These are phyloP conservation scores for Ceuthmochares aereus DNA, from an alignment of 2,113 vertebrate species.

Conservation along the genomic window DNA sequence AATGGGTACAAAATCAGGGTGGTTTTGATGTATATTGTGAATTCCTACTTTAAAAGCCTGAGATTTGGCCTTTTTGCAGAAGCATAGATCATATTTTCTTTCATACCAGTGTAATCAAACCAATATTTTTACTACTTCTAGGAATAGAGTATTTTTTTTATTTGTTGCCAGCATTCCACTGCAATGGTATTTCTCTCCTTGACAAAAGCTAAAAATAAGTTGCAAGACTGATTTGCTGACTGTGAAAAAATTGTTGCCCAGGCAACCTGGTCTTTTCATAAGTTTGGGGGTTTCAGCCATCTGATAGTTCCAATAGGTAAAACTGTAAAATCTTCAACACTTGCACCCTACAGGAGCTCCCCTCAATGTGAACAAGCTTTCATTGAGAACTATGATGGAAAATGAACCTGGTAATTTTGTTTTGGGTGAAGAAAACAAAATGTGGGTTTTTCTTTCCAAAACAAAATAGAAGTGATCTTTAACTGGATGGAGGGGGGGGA, in stretches of 20 bases:
- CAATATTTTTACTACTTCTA: slow-evolving; percentile 2
- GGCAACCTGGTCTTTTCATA: slow-evolving; percentile 41
- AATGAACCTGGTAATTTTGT: not conserved
- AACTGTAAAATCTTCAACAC: not conserved
- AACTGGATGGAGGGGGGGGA: fast-evolving
- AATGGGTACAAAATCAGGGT: not conserved
- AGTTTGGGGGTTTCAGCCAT: not conserved
- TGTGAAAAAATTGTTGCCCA: slow-evolving; percentile 48
- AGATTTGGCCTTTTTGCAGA: not conserved
- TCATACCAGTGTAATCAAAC: not conserved
- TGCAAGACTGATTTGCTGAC: slow-evolving; percentile 50
- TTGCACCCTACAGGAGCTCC: not conserved
- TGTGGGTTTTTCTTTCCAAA: not conserved
- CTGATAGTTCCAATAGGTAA: not conserved
- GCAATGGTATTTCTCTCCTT: not conserved
- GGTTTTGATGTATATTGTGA: not conserved
- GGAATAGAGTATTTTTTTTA: not conserved
- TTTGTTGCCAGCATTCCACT: not conserved
- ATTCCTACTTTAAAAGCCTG: not conserved
- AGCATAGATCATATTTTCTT: not conserved
- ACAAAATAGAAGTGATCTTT: not conserved
- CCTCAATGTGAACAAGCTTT: not conserved
- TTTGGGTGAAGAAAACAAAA: not conserved
- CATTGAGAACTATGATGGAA: not conserved
- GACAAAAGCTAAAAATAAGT: slow-evolving; percentile 53